These are phyloP conservation scores for Macrostomum lignano DNA, from an alignment of 1,140 invertebrate species.

Conservation along the genomic window DNA sequence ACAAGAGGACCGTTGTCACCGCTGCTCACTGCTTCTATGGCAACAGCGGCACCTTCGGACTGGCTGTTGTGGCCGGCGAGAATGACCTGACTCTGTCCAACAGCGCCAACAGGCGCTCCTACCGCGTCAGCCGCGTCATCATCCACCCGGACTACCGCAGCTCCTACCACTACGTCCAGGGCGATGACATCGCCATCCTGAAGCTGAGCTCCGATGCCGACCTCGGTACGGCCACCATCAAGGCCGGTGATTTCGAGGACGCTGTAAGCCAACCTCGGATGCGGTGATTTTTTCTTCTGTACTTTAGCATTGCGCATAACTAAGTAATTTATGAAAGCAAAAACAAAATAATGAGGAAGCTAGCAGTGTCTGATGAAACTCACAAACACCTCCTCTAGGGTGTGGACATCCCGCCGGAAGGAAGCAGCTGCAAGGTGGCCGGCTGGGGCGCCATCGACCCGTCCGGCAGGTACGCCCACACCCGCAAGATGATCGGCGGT, in stretches of 20 bases:
- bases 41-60: neutral
- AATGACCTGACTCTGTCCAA: neutral
- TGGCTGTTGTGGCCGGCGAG: neutral
- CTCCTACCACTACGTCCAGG: neutral
- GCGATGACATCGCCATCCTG: neutral
- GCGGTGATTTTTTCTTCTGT: too few species aligned
- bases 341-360: too few species aligned
- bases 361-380: too few species aligned
- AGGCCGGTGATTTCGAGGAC: too few species aligned
- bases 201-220: too few species aligned
- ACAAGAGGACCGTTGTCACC: slow-evolving; percentile 5
- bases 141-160: neutral
- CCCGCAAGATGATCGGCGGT: too few species aligned
- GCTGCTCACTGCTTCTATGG: slow-evolving; percentile 7
- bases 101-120: neutral
- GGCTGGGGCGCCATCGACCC: neutral
- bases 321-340: too few species aligned
- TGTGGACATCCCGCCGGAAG: too few species aligned
- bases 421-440: neutral
- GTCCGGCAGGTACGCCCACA: neutral
- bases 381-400: too few species aligned
- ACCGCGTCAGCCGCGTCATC: neutral
- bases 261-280: too few species aligned
- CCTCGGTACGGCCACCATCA: too few species aligned
- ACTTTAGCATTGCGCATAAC: too few species aligned